A percentile compares a stretch with the other conserved stretches of the same genome.
phyloP scores from a whole-genome alignment of 2,113 vertebrate genomes.

The Nipponia nippon region DNA sequence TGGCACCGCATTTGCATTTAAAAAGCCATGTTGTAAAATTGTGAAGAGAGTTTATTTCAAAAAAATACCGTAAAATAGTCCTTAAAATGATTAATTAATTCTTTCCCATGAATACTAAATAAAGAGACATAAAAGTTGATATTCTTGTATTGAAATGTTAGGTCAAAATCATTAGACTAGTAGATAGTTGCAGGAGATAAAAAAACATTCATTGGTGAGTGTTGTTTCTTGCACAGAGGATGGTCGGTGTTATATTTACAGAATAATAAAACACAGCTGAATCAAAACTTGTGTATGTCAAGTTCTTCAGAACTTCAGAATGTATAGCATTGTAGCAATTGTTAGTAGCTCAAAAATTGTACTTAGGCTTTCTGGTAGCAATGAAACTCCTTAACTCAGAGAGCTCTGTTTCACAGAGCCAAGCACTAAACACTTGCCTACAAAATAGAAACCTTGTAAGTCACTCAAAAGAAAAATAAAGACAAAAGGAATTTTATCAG shows the following conservation, averaged over 20 bases:
- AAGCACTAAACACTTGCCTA: neutral
- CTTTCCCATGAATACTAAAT: neutral
- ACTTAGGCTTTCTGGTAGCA: neutral
- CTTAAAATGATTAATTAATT: slow-evolving; percentile 53
- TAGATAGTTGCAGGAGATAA: neutral
- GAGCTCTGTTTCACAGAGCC: neutral
- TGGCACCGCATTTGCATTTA: slow-evolving; percentile 64
- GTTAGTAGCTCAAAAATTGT: neutral
- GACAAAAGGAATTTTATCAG: neutral
- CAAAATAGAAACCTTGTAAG: neutral
- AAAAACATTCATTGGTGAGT: neutral
- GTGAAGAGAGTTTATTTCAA: slow-evolving; percentile 39
- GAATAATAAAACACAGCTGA: neutral
- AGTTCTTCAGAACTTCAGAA: neutral
- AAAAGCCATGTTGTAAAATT: slow-evolving; percentile 48
- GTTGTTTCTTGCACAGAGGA: neutral
- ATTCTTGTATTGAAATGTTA: neutral
- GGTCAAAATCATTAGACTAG: neutral
- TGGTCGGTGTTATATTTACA: neutral
- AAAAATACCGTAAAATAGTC: slow-evolving; percentile 26
- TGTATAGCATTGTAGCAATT: neutral
- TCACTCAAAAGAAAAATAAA: neutral
- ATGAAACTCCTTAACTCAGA: neutral
- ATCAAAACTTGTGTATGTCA: neutral
- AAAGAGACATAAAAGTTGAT: slow-evolving; percentile 6